Base-by-base conservation (phyloP, 2,888 invertebrate genomes). In the Drosophila prostipennis region DNA sequence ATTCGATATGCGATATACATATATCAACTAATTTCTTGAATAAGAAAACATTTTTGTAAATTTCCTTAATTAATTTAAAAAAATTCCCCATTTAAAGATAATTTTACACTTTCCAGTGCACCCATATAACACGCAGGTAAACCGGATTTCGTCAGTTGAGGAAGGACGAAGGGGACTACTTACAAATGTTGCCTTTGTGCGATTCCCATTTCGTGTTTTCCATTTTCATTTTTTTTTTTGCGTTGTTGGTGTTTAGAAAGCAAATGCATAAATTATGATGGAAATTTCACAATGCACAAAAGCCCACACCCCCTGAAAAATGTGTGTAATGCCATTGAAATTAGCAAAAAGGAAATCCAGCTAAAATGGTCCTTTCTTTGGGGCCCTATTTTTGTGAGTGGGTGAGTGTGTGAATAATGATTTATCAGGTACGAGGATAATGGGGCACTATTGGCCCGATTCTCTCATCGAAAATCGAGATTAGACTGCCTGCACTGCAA, bases 181-280 rank as follows among this genome's bases (percentile, higher is more conserved):
- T 78, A 65, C 56, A 78, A 75, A 76, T 76, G 58, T 79, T 69
- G 65, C 51, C 68, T 78, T 80, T 80, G 76, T 80, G 61, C 48
- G 55, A 64, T 49, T 63, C 16, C 45, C 57, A 58, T 67, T 74
- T 65, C 61, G 40, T 60, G 45, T 42, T 67, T 55, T 37, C 3
- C 36, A 23, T 51, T 36, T 63, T 46, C 26, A 26, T 26, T 26
- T 26, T 26, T 55, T 43, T 32, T 13, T 8, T 54, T 48, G 53
- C 11, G 16, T 26, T 56, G 40, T 23, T 48, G 40, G 42, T 72
- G 53, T 43, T 64, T 72, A 51, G 52, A 64, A 58, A 57, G 49
- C 70, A 60, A 77, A 78, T 78, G 79, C 78, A 78, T 77, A 67
- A 78, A 79, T 75, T 77, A 77, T 75, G 64, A 56, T 63, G 59